Evolutionary conservation across 2,888 invertebrate genomes (phyloP).

Genomic region (Lasioglossum villosulum): DNA sequence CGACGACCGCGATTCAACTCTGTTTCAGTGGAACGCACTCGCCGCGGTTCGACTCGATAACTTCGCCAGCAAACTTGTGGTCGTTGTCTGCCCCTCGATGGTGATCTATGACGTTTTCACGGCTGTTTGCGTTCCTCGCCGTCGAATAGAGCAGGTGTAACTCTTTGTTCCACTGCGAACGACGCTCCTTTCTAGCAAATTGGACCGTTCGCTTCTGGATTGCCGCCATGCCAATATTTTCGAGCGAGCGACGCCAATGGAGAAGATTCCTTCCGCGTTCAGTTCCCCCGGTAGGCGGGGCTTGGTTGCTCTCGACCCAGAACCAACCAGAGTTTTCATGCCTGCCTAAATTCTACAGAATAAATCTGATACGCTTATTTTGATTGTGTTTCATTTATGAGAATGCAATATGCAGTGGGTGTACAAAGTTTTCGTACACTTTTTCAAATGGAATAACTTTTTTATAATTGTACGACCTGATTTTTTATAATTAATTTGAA

Average conservation of each 20-base stretch:
- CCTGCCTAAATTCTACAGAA: too few species aligned
- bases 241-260: neutral
- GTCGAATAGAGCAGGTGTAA: neutral
- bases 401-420: too few species aligned
- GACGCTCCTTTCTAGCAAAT: neutral
- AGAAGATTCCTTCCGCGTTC: neutral
- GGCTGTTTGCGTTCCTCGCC: neutral
- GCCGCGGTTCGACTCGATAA: neutral
- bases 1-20: conserved; percentile 26
- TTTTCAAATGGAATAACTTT: too few species aligned
- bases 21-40: conserved; percentile 9
- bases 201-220: neutral
- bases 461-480: too few species aligned
- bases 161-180: neutral
- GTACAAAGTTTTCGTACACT: too few species aligned
- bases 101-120: neutral
- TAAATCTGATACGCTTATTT: too few species aligned
- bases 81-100: neutral
- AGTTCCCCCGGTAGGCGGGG: neutral
- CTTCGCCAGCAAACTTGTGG: neutral
- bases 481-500: too few species aligned
- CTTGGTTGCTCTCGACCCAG: neutral
- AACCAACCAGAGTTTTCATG: too few species aligned
- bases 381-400: too few species aligned
- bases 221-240: neutral